phyloP scores from a whole-genome alignment of 2,113 vertebrate genomes.

The Oriolus oriolus region DNA sequence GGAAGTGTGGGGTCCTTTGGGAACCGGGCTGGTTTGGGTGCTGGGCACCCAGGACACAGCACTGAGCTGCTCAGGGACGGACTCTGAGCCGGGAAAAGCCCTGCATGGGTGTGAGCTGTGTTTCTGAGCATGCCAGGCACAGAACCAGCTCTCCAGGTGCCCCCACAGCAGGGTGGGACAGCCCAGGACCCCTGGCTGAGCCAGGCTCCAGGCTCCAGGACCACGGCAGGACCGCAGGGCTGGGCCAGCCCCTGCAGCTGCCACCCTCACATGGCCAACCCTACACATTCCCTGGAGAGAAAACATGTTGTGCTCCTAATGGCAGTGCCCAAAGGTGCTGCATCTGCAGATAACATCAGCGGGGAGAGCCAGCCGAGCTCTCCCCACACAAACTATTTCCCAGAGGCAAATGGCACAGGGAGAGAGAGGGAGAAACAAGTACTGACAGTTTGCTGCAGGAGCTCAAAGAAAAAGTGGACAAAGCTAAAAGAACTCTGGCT shows the following conservation, averaged over 20 bases:
- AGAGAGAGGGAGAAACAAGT: constrained; percentile 28
- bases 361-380: neutral
- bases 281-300: neutral
- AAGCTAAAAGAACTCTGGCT: constrained; percentile 38
- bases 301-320: neutral
- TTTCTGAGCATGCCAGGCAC: neutral
- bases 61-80: accelerated
- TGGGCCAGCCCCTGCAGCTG: neutral
- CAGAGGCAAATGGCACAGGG: constrained; percentile 39
- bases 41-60: neutral
- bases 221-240: neutral
- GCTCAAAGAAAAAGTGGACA: constrained; percentile 49
- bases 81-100: neutral
- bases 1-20: neutral
- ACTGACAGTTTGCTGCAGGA: constrained; percentile 39
- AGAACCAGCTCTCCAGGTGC: neutral
- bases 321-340: constrained; percentile 14
- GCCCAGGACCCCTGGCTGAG: neutral
- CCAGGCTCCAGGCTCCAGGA: no score
- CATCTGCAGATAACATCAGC: constrained; percentile 19
- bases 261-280: neutral
- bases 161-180: neutral
- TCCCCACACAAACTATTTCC: constrained; percentile 43
- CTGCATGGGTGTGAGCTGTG: accelerated
- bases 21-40: neutral